Base-by-base conservation (phyloP, 2,113 vertebrate genomes). In the Ifrita kowaldi region DNA sequence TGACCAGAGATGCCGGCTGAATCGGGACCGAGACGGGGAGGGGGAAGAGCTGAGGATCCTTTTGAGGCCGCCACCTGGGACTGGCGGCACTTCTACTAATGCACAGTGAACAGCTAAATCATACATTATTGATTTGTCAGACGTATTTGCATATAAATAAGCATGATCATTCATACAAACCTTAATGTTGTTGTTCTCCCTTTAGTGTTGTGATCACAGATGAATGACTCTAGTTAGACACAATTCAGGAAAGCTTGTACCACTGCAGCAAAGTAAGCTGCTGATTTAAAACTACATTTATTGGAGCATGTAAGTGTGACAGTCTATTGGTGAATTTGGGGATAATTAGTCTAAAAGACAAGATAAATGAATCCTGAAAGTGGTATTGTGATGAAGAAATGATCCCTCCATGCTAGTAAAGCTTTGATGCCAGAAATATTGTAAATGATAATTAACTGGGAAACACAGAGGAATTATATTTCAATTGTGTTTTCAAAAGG, bases 281-380 rank as follows among this genome's bases (percentile, higher is more conserved):
- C 98, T 98, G 98, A 98, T 98, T 98, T 98, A 98, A 98, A 98
- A 98, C 98, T 98, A 97, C 98, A 98, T 98, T 98, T 98, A 98
- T 98, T 98, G 98, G 97, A 97, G 98, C 98, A 98, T 99, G 98
- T 98, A 98, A 98, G 98, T 98, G 98, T 98, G 98, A 98, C 98
- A 98, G 98, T 97, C 98, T 98, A 98, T 98, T 98, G 97, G 98
- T 97, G 97, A 98, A 98, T 98, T 98, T 97, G 97, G 92, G 97
- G 98, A 98, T 98, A 98, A 99, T 99, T 99, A 99, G 98, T 98
- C 98, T 98, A 98, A 97, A 97, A 98, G 98, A 99, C 99, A 99
- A 99, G 99, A 99, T 99, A 99, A 99, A 99, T 98, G 98, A 99
- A 99, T 98, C 98, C 98, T 98, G 98, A 98, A 98, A 98, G 98